Conservation (phyloP, 35 echinoderm and acorn worm genomes). For the Eucidaris tribuloides region DNA sequence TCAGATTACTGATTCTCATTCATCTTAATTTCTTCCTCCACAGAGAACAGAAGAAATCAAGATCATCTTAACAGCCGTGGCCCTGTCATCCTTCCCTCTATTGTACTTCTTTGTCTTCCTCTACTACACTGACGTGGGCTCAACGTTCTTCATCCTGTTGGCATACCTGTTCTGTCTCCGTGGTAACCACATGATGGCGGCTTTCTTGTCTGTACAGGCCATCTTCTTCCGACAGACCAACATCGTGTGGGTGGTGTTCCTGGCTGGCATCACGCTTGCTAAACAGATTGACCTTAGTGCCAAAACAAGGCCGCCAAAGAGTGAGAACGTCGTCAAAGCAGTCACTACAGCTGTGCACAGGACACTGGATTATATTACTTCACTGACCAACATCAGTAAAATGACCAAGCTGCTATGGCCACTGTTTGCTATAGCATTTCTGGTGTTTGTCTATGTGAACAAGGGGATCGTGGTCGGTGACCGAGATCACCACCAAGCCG, state of each 20-base stretch:
- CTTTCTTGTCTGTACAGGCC: constrained; percentile 49
- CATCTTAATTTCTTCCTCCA: background rate
- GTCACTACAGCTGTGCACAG: constrained; percentile 28
- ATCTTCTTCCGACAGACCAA: constrained; percentile 96
- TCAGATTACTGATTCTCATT: background rate
- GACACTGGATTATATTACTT: constrained; percentile 32
- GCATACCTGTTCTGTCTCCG: constrained; percentile 80
- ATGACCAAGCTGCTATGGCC: constrained; percentile 48
- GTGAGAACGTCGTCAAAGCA: constrained; percentile 33
- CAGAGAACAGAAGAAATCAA: constrained; percentile 42
- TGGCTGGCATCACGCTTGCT: constrained; percentile 63
- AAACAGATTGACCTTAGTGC: constrained; percentile 47
- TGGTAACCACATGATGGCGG: constrained; percentile 70
- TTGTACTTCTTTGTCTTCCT: constrained; percentile 94
- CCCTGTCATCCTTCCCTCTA: constrained; percentile 60
- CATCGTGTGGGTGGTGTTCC: constrained; percentile 95
- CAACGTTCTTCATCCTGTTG: constrained; percentile 91
- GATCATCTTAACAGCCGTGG: constrained; percentile 55
- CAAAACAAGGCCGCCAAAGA: constrained; percentile 15
- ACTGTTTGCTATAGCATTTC: constrained; percentile 52
- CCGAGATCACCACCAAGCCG: constrained; percentile 66
- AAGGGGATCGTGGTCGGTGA: constrained; percentile 92
- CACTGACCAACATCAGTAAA: constrained; percentile 53
- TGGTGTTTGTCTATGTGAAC: constrained; percentile 77
- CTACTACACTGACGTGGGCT: constrained; percentile 96